These are phyloP conservation scores for Antheraea mylitta DNA, from an alignment of 1,140 invertebrate species.

Conservation along the genomic window DNA sequence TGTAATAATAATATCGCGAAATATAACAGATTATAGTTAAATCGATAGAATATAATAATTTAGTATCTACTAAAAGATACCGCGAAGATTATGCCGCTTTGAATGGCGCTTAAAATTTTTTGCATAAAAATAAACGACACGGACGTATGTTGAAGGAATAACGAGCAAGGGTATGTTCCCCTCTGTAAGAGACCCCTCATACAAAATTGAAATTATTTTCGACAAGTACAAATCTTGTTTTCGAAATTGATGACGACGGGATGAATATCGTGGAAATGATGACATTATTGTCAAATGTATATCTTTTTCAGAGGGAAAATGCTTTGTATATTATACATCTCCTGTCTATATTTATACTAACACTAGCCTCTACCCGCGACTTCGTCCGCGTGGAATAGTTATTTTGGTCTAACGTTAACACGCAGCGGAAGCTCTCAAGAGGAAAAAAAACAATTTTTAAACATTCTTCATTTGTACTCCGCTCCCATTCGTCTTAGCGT, in stretches of 20 bases:
- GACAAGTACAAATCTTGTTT: conserved; percentile 41
- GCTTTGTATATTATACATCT: background rate
- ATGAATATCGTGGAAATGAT: conserved; percentile 1
- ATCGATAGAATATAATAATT: too few relatives aligned
- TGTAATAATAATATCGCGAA: too few relatives aligned
- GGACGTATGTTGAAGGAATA: conserved; percentile 48
- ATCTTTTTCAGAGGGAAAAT: background rate
- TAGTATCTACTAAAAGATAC: background rate
- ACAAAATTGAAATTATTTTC: conserved; percentile 47
- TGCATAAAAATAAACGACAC: conserved; percentile 45
- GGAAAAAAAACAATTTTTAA: too few relatives aligned
- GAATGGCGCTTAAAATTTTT: conserved; percentile 29
- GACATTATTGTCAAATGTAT: conserved; percentile 6
- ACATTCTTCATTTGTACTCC: too few relatives aligned
- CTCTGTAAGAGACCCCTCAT: conserved; percentile 33
- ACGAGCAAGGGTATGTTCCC: conserved; percentile 42
- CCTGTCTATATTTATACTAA: too few relatives aligned
- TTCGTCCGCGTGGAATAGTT: too few relatives aligned
- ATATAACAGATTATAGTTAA: too few relatives aligned
- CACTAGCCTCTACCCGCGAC: too few relatives aligned
- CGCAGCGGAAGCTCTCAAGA: too few relatives aligned
- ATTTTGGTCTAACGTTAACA: too few relatives aligned
- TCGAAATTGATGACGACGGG: conserved; percentile 32
- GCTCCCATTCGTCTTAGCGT: too few relatives aligned
- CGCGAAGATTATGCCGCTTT: background rate